Evolutionary conservation across 2,888 invertebrate species (phyloP).

Genomic region (Arrhopalites spinosus): DNA sequence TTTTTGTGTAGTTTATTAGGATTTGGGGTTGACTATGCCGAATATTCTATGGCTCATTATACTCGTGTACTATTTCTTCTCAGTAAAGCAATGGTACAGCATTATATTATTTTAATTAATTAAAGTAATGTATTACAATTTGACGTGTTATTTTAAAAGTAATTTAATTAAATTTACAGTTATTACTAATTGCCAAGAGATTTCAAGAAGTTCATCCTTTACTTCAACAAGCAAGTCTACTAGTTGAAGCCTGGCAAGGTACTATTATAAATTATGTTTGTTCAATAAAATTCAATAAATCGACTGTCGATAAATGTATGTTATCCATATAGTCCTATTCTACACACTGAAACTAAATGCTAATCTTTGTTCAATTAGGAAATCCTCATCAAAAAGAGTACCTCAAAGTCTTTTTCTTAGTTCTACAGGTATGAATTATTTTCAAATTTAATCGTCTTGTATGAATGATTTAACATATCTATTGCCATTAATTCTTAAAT

Average conservation of each 20-base stretch:
- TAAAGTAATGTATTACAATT: neutral
- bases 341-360: too few species aligned
- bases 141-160: neutral
- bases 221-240: constrained; percentile 83
- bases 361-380: too few species aligned
- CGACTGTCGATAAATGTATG: too few species aligned
- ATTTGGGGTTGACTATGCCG: constrained; percentile 94
- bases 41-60: constrained; percentile 87
- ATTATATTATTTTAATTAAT: neutral
- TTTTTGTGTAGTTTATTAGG: constrained; percentile 83
- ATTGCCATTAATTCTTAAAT: neutral
- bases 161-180: constrained; percentile 63
- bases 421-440: constrained; percentile 88
- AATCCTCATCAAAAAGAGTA: constrained; percentile 92
- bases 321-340: too few species aligned
- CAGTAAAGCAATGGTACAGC: constrained; percentile 87
- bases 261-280: too few species aligned
- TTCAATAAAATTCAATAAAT: too few species aligned
- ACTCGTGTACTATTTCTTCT: constrained; percentile 90
- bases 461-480: neutral
- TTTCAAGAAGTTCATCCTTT: constrained; percentile 89
- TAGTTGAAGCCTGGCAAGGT: constrained; percentile 91
- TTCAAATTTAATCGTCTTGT: constrained; percentile 36
- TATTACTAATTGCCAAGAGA: constrained; percentile 90
- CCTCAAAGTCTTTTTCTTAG: constrained; percentile 92